Percentiles rank a stretch among this genome's conserved stretches.
These are phyloP conservation scores for Tetragnatha montana DNA, from an alignment of 2,888 invertebrate genomes.

Conservation along the genomic window DNA sequence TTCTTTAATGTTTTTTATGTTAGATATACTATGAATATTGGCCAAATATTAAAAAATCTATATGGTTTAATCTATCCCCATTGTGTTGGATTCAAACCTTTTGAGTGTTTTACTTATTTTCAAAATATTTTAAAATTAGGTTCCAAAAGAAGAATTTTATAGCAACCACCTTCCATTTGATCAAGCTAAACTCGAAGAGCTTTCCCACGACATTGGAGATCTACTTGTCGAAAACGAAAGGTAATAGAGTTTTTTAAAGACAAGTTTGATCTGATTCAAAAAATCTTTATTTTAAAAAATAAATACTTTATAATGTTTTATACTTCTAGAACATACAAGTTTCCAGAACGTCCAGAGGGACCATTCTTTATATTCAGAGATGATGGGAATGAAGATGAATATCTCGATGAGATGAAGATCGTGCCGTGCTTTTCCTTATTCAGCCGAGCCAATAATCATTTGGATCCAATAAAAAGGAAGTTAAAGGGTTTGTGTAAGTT, in stretches of 20 bases:
- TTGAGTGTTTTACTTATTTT: not conserved
- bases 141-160: not conserved
- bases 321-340: not conserved
- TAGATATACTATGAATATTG: too few species aligned
- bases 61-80: too few species aligned
- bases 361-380: not conserved
- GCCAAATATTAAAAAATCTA: too few species aligned
- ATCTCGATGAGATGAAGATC: not conserved
- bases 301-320: not conserved
- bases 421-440: constrained; percentile 13
- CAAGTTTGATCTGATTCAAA: not conserved
- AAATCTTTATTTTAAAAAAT: not conserved
- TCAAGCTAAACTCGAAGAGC: not conserved
- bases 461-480: not conserved
- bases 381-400: not conserved
- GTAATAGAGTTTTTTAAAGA: not conserved
- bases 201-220: not conserved
- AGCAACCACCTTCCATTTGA: not conserved
- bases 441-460: not conserved
- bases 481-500: not conserved
- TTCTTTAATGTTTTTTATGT: too few species aligned
- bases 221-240: not conserved
- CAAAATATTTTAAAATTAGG: not conserved
- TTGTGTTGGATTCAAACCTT: too few species aligned
- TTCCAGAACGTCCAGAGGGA: not conserved